A percentile compares a stretch with the other conserved stretches of the same genome.
Conservation (phyloP, 2,113 vertebrate species). For the Hemiprocne comata region DNA sequence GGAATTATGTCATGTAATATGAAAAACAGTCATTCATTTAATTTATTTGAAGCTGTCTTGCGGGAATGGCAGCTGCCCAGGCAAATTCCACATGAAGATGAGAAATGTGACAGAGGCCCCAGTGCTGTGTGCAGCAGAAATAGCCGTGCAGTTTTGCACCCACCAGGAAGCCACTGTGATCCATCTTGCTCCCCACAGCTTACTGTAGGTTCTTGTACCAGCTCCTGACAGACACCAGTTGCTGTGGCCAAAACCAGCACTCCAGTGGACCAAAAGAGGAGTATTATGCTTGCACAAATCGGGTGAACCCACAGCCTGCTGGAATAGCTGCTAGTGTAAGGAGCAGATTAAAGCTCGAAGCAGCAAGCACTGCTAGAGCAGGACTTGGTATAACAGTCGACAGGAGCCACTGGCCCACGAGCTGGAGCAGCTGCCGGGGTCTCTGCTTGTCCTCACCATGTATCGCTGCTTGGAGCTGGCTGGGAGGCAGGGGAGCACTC, state of each 20-base stretch:
- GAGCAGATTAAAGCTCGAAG: neutral
- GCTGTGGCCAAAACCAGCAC: neutral
- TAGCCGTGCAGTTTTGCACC: neutral
- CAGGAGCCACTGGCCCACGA: no score
- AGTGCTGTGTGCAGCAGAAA: neutral
- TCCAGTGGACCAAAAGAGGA: neutral
- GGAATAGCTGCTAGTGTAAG: neutral
- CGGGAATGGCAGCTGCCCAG: neutral
- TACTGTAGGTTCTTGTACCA: neutral
- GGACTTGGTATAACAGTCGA: no score
- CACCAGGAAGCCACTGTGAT: neutral
- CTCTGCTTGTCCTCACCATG: no score
- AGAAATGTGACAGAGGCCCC: neutral
- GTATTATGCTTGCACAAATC: neutral
- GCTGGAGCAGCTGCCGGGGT: no score
- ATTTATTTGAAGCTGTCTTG: neutral
- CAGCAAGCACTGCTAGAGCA: neutral
- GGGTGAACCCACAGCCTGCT: neutral
- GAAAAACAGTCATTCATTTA: neutral
- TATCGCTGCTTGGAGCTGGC: no score
- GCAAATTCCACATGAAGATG: neutral
- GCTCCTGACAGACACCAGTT: neutral
- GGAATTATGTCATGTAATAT: neutral
- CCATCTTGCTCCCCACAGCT: neutral
- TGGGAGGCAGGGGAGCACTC: no score